A percentile compares a stretch with the other conserved stretches of the same genome.
Conservation (phyloP, 2,888 invertebrate genomes). For the Eupithecia subumbrata region DNA sequence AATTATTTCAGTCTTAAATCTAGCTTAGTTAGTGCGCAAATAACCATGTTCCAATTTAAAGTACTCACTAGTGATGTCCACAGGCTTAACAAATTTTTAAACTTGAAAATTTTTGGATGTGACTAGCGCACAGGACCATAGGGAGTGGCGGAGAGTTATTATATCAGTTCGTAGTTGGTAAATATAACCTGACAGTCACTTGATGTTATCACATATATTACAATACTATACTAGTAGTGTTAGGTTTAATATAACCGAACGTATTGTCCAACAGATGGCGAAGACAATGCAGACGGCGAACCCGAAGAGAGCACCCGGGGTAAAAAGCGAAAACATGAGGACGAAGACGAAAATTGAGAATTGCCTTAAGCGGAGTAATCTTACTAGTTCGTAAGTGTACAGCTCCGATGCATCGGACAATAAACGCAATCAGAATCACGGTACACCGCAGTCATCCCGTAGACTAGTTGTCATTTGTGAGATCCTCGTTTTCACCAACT, state of each 20-base stretch:
- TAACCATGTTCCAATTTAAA: too few relatives aligned
- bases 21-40: background rate
- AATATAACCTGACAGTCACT: background rate
- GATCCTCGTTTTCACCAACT: conserved; percentile 48
- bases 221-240: too few relatives aligned
- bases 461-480: conserved; percentile 75
- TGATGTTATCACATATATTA: too few relatives aligned
- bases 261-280: conserved; percentile 64
- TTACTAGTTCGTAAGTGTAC: conserved; percentile 83
- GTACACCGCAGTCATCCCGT: conserved; percentile 60
- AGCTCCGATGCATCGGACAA: conserved; percentile 82
- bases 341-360: conserved; percentile 82
- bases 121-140: too few relatives aligned
- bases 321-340: conserved; percentile 85
- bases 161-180: too few relatives aligned
- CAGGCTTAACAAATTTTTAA: too few relatives aligned
- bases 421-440: conserved; percentile 68
- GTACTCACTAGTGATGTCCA: too few relatives aligned
- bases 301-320: conserved; percentile 84
- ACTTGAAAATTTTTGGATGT: too few relatives aligned
- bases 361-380: conserved; percentile 80
- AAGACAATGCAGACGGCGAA: conserved; percentile 67
- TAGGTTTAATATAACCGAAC: too few relatives aligned
- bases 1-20: too few relatives aligned
- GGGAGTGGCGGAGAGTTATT: too few relatives aligned